phyloP scores from a whole-genome alignment of 2,113 vertebrate species.

The Hirundichthys speculiger region DNA sequence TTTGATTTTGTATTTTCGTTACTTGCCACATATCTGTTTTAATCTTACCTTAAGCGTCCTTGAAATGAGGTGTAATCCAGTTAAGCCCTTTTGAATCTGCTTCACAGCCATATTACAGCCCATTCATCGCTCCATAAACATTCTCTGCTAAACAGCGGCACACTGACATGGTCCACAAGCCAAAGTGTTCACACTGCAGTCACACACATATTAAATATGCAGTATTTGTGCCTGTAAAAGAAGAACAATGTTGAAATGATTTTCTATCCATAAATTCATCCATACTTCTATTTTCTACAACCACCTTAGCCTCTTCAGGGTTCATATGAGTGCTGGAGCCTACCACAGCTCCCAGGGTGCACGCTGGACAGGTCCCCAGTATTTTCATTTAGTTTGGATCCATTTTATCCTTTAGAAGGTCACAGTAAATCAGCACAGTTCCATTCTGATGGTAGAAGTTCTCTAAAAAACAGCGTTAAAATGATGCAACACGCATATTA shows the following conservation, averaged over 20 bases:
- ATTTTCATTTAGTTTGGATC: neutral
- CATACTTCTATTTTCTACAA: too few relatives aligned
- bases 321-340: too few relatives aligned
- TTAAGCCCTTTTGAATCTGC: slow-evolving; percentile 80
- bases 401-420: neutral
- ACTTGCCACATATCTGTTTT: slow-evolving; percentile 79
- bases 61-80: slow-evolving; percentile 82
- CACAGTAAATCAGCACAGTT: neutral
- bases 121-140: slow-evolving; percentile 67
- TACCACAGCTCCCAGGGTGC: too few relatives aligned
- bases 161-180: slow-evolving; percentile 47
- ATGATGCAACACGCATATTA: too few relatives aligned
- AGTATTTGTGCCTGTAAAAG: slow-evolving; percentile 2
- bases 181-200: slow-evolving; percentile 28
- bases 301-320: too few relatives aligned
- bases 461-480: too few relatives aligned
- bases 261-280: neutral
- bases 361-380: too few relatives aligned
- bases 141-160: slow-evolving; percentile 54
- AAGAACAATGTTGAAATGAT: neutral
- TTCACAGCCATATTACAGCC: slow-evolving; percentile 65
- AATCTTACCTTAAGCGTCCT: slow-evolving; percentile 82
- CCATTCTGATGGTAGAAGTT: neutral
- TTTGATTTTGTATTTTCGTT: slow-evolving; percentile 76
- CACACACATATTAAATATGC: slow-evolving; percentile 26